A percentile compares a stretch with the other conserved stretches of the same genome.
phyloP scores from a whole-genome alignment of 2,888 invertebrate genomes.

The Agrotis puta region DNA sequence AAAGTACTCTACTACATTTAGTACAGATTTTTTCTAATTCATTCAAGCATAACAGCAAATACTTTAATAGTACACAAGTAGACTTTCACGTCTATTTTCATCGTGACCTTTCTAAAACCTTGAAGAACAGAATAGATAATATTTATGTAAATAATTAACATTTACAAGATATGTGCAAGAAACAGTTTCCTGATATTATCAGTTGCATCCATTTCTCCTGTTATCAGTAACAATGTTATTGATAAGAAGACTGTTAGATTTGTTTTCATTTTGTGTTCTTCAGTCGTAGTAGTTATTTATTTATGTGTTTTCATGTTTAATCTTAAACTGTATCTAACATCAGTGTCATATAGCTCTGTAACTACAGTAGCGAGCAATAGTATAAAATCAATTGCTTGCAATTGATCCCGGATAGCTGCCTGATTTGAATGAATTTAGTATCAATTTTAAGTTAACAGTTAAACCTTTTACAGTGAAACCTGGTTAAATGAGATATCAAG shows the following conservation, averaged over 20 bases:
- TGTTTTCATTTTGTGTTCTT: constrained; percentile 3
- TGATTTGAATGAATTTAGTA: no score
- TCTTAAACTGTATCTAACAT: background rate
- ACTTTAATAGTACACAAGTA: background rate
- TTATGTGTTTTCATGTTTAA: background rate
- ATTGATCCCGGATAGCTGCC: no score
- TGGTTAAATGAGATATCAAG: no score
- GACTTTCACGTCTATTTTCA: constrained; percentile 31
- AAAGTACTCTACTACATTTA: no score
- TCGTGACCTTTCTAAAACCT: constrained; percentile 16
- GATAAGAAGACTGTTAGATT: constrained; percentile 8
- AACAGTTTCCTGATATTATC: constrained; percentile 8
- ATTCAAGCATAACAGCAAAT: background rate
- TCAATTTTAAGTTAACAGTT: no score
- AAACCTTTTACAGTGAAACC: no score
- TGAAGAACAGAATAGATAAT: background rate
- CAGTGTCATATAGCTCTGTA: background rate
- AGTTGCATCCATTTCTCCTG: background rate
- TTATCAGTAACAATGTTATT: background rate
- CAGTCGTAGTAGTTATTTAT: background rate
- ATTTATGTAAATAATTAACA: constrained; percentile 8
- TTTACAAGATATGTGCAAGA: constrained; percentile 10
- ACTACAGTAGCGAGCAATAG: no score
- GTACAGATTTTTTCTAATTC: background rate
- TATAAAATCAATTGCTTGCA: no score